Percentiles rank a stretch among this genome's conserved stretches.
These are phyloP conservation scores for Platyscapa corneri DNA, from an alignment of 1,140 invertebrate species.

Conservation along the genomic window DNA sequence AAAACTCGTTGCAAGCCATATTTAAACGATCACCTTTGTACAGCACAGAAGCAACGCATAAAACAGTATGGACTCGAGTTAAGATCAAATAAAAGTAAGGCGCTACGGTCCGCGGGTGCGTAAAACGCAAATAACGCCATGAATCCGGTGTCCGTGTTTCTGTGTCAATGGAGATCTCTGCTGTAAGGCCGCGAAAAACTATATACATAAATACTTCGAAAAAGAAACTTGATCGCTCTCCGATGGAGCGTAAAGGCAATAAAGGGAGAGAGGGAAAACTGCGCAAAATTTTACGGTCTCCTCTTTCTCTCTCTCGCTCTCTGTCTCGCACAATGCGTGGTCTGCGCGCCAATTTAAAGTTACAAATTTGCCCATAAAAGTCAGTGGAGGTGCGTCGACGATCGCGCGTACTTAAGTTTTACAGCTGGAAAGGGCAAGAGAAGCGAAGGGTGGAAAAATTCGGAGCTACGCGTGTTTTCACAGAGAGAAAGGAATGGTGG, in stretches of 20 bases:
- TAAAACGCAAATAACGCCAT: slow-evolving; percentile 36
- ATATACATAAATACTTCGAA: background rate
- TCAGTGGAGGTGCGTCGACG: slow-evolving; percentile 47
- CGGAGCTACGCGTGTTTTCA: background rate
- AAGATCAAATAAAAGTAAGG: slow-evolving; percentile 20
- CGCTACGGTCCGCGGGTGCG: slow-evolving; percentile 18
- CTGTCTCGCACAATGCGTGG: slow-evolving; percentile 37
- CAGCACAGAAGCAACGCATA: background rate
- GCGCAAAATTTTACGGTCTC: slow-evolving; percentile 48
- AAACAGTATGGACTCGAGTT: background rate
- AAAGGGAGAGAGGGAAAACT: slow-evolving; percentile 25
- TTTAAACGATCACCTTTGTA: slow-evolving; percentile 5
- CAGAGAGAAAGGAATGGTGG: background rate
- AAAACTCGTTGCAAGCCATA: slow-evolving; percentile 1
- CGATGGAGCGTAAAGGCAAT: slow-evolving; percentile 20
- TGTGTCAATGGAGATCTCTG: slow-evolving; percentile 28
- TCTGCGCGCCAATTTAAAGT: slow-evolving; percentile 67
- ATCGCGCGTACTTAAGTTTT: slow-evolving; percentile 22
- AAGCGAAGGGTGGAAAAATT: background rate
- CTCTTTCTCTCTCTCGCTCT: background rate
- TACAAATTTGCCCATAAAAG: slow-evolving; percentile 72
- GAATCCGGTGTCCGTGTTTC: slow-evolving; percentile 11
- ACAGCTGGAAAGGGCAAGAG: slow-evolving; percentile 27
- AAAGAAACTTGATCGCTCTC: slow-evolving; percentile 39
- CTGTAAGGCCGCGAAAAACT: background rate